Base-by-base conservation (phyloP, 1,140 invertebrate genomes). In the Drosophila grimshawi region DNA sequence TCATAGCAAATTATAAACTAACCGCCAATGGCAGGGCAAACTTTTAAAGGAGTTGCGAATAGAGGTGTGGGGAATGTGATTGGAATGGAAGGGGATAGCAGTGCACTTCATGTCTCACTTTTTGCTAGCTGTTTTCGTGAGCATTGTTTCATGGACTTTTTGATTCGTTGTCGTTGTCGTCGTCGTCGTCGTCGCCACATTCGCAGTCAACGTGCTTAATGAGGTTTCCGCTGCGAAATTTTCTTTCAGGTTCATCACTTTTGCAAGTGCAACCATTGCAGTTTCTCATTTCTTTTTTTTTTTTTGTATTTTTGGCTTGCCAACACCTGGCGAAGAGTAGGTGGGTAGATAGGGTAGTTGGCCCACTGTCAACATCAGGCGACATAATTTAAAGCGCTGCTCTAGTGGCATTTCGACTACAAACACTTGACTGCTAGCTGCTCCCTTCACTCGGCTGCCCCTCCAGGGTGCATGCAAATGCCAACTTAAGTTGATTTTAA, bases 401-500 rank as follows among this genome's bases (percentile, higher is more conserved):
- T 88, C 80, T 80, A 83, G 73, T 88, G 80, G 77, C 85, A 85
- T 89, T 88, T 88, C 74, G 77, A 89, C 85, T 89, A 83, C 85
- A 89, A 82, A 79, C 76, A 90, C 85, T 89, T 79, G 85, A 89
- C 77, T 78, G 43, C 55, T 6, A 5, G 11, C 45, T 37, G 4
- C n/a, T 35, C 32, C 29, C 56, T 45, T 35, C 27, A 19, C 37
- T 35, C 8, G n/a, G 39, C 63, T 35, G 37, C 30, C 6, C 29
- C 35, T 27, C 19, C 63, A 11, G 30, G 33, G 59, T 76, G 76
- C 82, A 88, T 89, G 85, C 85, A 88, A 88, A 88, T 88, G 85
- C 85, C 85, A 88, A 78, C 74, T 88, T 88, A 88, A 88, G 85
- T 89, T 88, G 85, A 88, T 88, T 89, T 88, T 88, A 88, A 88